Evolutionary conservation across 2,888 invertebrate species (phyloP), one percentile per base, ranked within the genome.

Genomic region (Alcis repandata): DNA sequence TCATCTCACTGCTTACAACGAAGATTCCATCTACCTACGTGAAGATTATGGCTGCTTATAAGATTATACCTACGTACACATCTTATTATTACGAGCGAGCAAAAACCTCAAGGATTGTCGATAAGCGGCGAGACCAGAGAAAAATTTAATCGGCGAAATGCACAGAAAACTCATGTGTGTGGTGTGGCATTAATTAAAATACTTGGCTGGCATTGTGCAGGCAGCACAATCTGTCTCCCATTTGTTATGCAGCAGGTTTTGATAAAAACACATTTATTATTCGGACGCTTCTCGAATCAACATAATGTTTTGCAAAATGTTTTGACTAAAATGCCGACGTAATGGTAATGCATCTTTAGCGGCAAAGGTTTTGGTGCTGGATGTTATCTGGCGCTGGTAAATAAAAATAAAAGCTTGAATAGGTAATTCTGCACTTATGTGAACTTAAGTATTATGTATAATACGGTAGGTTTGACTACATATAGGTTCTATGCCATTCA

Each of bases 181-280:
- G 79, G 83, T 84, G 86, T 83, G 83, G 83, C 79, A 88, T 88
- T 89, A 86, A 90, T 90, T 90, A 90, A 91, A 90, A 90, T 88
- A 85, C 86, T 85, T 83, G 78, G 76, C 77, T 79, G 79, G 76
- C 82, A 77, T 78, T 78, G 77, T 81, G 74, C 76, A 62, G 68
- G 73, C 78, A 70, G 76, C 81, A 78, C 84, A 85, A 85, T 87
- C 83, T 82, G 85, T 85, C 84, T 75, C 73, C 70, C 69, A 68
- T 69, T 70, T 69, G 67, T 62, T 72, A 80, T 78, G 68, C 77
- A 74, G 73, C 76, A 70, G 75, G 72, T 81, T 79, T 75, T 74
- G 79, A 81, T 79, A 82, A 82, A 78, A 80, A 79, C 76, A 71
- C 70, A 69, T 71, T 69, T 80, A 82, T 78, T 75, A 76, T 70